Base-by-base conservation (phyloP, 2,888 invertebrate genomes). In the Ectropis crepuscularia region DNA sequence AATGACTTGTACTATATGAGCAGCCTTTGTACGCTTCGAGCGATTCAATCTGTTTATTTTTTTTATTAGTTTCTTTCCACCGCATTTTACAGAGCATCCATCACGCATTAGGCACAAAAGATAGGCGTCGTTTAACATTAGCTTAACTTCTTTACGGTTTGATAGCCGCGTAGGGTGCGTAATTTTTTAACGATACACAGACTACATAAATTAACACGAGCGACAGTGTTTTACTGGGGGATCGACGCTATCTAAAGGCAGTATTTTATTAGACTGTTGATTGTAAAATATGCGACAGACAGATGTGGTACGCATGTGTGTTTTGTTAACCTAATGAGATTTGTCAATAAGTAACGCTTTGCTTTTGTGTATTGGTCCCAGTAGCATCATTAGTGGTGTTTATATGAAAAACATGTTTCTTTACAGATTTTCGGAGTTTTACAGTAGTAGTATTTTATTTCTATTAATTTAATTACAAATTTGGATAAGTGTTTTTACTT, bases 111-210 rank as follows among this genome's bases (percentile, higher is more conserved):
- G 81, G 82, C 83, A 90, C 91, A 92, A 92, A 90, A 89, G 92
- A 90, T 90, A 87, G 87, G 89, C 90, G 88, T 89, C 90, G 84
- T 87, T 90, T 89, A 88, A 89, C 90, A 90, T 91, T 90, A 89
- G 87, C 87, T 89, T 90, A 90, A 92, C 91, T 92, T 91, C 90
- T 90, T 91, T 90, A 92, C 91, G 92, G 83, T 92, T 92, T 92
- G 85, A 92, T 91, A 86, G 79, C 81, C 78, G 79, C 81, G 81
- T 81, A 81, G 86, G 86, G 87, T 60, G 64, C 57, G 57, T 53
- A 71, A 70, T 79, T 81, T 84, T 84, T 82, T 82, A 76, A 76
- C 71, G 63, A 60, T 60, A 60, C 80, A 83, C 78, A 83, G 83
- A 67, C 74, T 80, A 85, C 80, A 83, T 81, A 83, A 85, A 82